These are phyloP conservation scores for Ploceus nigricollis DNA, from an alignment of 2,113 vertebrate species.

Conservation along the genomic window DNA sequence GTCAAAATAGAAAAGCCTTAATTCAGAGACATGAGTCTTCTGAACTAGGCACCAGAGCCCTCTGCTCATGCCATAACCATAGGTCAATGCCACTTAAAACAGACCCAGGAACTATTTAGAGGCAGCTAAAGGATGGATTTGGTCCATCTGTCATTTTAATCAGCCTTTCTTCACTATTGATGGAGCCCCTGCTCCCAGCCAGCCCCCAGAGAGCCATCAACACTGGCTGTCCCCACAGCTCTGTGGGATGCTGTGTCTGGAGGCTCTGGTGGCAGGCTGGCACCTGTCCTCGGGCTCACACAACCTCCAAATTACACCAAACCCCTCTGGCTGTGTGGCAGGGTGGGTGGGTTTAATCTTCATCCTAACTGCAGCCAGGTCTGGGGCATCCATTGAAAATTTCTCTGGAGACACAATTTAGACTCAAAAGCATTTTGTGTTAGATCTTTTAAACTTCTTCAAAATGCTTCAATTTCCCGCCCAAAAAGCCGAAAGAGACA, in stretches of 20 bases:
- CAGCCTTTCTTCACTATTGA: background rate
- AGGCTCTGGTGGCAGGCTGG: background rate
- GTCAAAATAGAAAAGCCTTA: constrained; percentile 16
- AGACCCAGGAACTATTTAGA: constrained; percentile 18
- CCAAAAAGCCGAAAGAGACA: background rate
- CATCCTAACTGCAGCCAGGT: background rate
- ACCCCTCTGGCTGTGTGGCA: accelerated
- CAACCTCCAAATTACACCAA: background rate
- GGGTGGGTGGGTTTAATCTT: background rate
- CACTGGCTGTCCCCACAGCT: background rate
- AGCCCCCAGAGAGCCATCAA: background rate
- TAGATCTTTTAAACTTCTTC: constrained; percentile 1
- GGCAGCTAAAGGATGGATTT: background rate
- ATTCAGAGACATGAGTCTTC: constrained; percentile 25
- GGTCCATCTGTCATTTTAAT: constrained; percentile 31
- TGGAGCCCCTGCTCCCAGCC: background rate
- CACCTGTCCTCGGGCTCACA: accelerated
- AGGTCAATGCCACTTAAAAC: constrained; percentile 57
- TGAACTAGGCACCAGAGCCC: constrained; percentile 31
- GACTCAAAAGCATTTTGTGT: background rate
- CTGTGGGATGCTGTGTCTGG: background rate
- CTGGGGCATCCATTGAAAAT: background rate
- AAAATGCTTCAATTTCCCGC: background rate
- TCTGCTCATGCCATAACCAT: background rate
- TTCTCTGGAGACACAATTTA: constrained; percentile 26